These are phyloP conservation scores for Drosophila nigrodunni DNA, from an alignment of 1,140 invertebrate species.

Conservation along the genomic window DNA sequence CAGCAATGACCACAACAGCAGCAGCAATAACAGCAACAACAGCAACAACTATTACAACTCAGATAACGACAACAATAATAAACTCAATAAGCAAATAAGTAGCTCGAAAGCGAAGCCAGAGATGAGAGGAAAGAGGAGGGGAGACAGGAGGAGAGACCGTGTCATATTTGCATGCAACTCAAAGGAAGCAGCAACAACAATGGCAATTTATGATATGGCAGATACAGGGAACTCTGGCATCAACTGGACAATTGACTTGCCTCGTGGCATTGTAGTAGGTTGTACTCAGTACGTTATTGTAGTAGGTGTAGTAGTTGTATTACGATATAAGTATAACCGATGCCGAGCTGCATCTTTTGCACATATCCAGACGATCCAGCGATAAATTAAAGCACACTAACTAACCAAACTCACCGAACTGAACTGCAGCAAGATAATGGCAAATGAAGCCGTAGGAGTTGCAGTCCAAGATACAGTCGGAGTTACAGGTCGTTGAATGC, in stretches of 20 bases:
- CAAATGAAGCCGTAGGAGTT: conserved; percentile 79
- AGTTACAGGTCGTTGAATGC: conserved; percentile 19
- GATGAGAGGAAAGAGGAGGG: not conserved
- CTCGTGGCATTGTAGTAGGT: conserved; percentile 67
- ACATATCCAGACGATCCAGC: conserved; percentile 44
- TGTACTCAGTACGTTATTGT: conserved; percentile 19
- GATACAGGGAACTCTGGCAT: conserved; percentile 5
- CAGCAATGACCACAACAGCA: conserved; percentile 43
- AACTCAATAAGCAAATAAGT: conserved; percentile 72
- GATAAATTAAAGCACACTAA: conserved; percentile 77
- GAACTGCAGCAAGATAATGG: conserved; percentile 65
- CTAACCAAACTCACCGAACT: conserved; percentile 46
- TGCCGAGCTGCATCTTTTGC: conserved; percentile 8
- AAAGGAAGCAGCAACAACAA: conserved; percentile 10
- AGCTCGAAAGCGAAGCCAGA: not conserved
- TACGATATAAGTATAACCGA: not conserved
- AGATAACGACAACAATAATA: conserved; percentile 66
- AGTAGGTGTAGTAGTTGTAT: conserved; percentile 21
- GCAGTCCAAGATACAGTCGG: not conserved
- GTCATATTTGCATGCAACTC: conserved; percentile 65
- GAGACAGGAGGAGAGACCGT: conserved; percentile 14
- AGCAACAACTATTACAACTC: conserved; percentile 11
- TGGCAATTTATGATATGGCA: conserved; percentile 63
- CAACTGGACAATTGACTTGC: conserved; percentile 75
- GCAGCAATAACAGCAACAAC: conserved; percentile 35